A percentile compares a stretch with the other conserved stretches of the same genome.
phyloP scores from a whole-genome alignment of 2,888 invertebrate species.

The Phytoseiulus persimilis region DNA sequence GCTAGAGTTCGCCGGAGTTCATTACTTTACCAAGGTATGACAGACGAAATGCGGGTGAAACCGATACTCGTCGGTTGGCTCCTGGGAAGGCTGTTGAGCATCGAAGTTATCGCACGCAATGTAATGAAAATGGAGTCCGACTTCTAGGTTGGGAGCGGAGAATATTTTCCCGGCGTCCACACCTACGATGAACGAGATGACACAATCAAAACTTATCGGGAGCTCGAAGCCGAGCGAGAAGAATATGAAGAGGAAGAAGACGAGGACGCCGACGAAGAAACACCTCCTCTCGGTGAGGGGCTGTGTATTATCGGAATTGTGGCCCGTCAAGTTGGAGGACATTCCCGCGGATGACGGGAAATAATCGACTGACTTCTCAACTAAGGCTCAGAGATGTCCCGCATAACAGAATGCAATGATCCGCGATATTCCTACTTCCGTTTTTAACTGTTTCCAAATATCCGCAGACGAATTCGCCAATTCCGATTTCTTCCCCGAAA shows the following conservation, averaged over 20 bases:
- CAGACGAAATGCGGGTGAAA: background rate
- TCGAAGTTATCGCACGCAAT: too few relatives aligned
- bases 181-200: slow-evolving; percentile 29
- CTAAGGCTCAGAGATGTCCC: too few relatives aligned
- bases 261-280: slow-evolving; percentile 17
- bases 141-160: slow-evolving; percentile 7
- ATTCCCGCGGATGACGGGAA: too few relatives aligned
- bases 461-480: slow-evolving; percentile 20
- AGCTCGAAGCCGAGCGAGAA: slow-evolving; percentile 15
- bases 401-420: too few relatives aligned
- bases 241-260: slow-evolving; percentile 18
- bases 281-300: slow-evolving; percentile 1
- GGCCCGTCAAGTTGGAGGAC: too few relatives aligned
- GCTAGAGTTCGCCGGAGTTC: slow-evolving; percentile 88
- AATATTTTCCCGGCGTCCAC: slow-evolving; percentile 29
- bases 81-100: too few relatives aligned
- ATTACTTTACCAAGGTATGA: slow-evolving; percentile 54
- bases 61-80: too few relatives aligned
- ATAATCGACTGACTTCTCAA: background rate
- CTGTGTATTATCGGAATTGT: too few relatives aligned
- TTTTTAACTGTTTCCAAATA: background rate
- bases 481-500: slow-evolving; percentile 18
- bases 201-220: slow-evolving; percentile 9
- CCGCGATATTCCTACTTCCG: too few relatives aligned
- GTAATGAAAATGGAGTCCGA: background rate